phyloP scores from a whole-genome alignment of 2,113 vertebrate species.

The Chunga burmeisteri region DNA sequence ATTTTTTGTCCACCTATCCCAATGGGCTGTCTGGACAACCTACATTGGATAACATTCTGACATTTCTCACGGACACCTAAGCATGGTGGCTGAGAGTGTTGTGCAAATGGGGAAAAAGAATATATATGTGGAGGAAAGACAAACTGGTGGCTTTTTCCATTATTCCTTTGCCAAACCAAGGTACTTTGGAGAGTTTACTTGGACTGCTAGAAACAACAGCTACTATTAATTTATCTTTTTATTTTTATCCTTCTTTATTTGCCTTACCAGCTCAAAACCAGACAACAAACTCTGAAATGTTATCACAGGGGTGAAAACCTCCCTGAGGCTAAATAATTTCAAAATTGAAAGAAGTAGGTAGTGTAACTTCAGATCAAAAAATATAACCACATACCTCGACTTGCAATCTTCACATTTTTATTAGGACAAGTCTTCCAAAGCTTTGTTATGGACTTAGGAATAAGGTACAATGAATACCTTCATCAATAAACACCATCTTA shows the following conservation, averaged over 20 bases:
- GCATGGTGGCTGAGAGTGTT: fast-evolving
- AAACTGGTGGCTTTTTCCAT: background rate
- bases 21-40: background rate
- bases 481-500: background rate
- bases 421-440: background rate
- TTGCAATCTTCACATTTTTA: background rate
- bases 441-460: background rate
- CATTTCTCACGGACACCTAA: background rate
- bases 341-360: background rate
- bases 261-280: background rate
- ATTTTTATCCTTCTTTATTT: background rate
- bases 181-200: background rate
- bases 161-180: background rate
- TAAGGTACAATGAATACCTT: background rate
- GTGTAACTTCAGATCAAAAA: background rate
- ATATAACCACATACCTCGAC: background rate
- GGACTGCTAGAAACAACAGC: background rate
- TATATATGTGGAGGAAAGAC: background rate
- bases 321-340: background rate
- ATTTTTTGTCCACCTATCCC: background rate
- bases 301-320: background rate
- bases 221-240: background rate
- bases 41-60: background rate
- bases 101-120: background rate
- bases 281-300: background rate